phyloP scores from a whole-genome alignment of 2,797 vertebrate genomes.

The Pelochelys cantorii region DNA sequence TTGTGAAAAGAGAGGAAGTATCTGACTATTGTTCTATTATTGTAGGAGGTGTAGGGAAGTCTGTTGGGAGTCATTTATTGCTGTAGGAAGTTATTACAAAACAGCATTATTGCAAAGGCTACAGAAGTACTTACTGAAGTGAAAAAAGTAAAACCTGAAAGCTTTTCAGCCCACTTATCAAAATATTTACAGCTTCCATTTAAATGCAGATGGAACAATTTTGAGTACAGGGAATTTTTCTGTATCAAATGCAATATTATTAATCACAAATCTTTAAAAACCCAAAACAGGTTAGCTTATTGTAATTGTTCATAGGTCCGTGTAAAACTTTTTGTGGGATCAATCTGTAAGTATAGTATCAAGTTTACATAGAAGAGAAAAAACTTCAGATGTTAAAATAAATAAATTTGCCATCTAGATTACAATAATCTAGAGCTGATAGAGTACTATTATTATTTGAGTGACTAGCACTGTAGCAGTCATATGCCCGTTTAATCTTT shows the following conservation, averaged over 20 bases:
- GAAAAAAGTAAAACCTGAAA: neutral
- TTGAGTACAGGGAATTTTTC: constrained; percentile 45
- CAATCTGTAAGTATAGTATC: neutral
- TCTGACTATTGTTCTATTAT: neutral
- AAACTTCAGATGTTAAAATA: neutral
- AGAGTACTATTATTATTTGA: neutral
- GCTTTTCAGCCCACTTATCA: constrained; percentile 39
- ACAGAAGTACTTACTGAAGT: neutral
- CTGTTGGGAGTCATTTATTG: constrained; percentile 29
- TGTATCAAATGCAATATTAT: constrained; percentile 11
- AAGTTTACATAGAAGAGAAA: neutral
- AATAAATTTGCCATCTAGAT: neutral
- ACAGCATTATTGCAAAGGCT: neutral
- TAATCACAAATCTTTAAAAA: constrained; percentile 26
- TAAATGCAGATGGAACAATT: neutral
- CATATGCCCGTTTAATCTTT: neutral
- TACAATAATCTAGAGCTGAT: neutral
- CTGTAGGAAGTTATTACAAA: constrained; percentile 50
- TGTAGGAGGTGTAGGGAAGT: neutral
- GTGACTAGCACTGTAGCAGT: neutral
- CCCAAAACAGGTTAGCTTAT: neutral
- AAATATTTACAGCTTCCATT: constrained; percentile 52
- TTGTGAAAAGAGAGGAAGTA: constrained; percentile 12
- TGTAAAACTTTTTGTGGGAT: neutral
- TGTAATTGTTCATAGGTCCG: neutral